Base-by-base conservation (phyloP, 2,888 invertebrate species). In the Barypeithes pellucidus region DNA sequence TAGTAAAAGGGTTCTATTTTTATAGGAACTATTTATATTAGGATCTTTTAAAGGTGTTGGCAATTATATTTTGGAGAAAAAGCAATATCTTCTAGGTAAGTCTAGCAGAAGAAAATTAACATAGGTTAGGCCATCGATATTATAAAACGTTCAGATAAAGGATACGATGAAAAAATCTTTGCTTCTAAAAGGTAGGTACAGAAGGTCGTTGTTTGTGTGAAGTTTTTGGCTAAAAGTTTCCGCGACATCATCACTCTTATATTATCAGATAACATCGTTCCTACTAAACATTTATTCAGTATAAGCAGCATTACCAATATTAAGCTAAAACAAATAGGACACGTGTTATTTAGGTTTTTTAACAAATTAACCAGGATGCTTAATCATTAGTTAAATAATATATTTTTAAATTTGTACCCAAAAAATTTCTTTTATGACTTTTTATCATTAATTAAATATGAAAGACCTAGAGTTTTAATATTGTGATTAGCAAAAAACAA, bases 381-480 rank as follows among this genome's bases (percentile, higher is more conserved):
- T 20, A 41, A 66, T 66, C 57, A 66, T 18, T 24, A 36, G 20
- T 66, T 54, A 63, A 63, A 50, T 20, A 63, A 29, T 14, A 18
- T 20, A 63, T 12, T 63, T 47, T 50, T n/a, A 11, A 61, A 16
- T 45, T n/a, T 7, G 29, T 63, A 16, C 16, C 47, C 50, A 41
- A 60, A 60, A 50, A 45, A 61, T 50, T 50, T 47, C 33, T 45
- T 63, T 63, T 63, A 50, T 36, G 1, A 50, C 47, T 36, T 47
- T 63, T 63, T 63, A 63, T 63, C 63, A 63, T 50, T 63, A 63
- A 50, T 47, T 50, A 63, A 63, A 63, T 50, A 63, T 36, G n/a
- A 29, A 36, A 63, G 63, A 63, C 63, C 63, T 63, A 63, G 47
- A 63, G 47, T 50, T 47, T 62, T 29, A 63, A 50, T 63, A 50